Base-by-base conservation (phyloP, 2,888 invertebrate genomes). In the Cataglyphis livida region DNA sequence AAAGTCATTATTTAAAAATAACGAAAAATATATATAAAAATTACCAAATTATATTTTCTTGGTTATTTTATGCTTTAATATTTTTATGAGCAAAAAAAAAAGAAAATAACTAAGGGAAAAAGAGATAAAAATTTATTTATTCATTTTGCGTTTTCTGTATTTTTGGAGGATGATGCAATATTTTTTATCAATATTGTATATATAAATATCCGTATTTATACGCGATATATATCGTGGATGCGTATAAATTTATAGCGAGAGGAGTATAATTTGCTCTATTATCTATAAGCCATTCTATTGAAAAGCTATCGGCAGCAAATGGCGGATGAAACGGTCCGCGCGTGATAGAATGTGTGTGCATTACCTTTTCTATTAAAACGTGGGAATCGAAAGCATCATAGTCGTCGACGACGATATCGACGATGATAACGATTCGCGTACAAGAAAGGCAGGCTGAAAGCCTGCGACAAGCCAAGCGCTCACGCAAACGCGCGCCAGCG, bases 321-420 rank as follows among this genome's bases (percentile, higher is more conserved):
- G 44, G 28, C 38, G 51, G 15, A 21, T 44, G 44, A 51, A 51
- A 32, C 78, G 32, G n/a, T 41, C 57, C n/a, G 28, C 68, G 25
- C 66, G 25, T 21, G 57, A 57, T 41, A 18, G 32, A 78, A 68
- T 41, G 57, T 41, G 57, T 41, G 28, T 44, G 32, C 57, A 21
- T 78, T 44, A 41, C 28, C 68, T 78, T 70, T 59, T 44, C 78
- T 70, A 70, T 79, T 79, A 59, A 79, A 79, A 70, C 78, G 78
- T 78, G 66, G 78, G 82, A 66, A 78, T 82, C 82, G 82, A 82
- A 78, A 76, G 78, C 66, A 74, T 48, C 62, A 51, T 21, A 21
- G 21, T 28, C 57, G 73, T 15, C n/a, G 41, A 25, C 48, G 48
- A 18, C 25, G 12, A 12, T 65, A 65, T 41, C 65, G 68, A 51